Evolutionary conservation across 2,888 invertebrate species (phyloP).

Genomic region (Pristionchus exspectatus): DNA sequence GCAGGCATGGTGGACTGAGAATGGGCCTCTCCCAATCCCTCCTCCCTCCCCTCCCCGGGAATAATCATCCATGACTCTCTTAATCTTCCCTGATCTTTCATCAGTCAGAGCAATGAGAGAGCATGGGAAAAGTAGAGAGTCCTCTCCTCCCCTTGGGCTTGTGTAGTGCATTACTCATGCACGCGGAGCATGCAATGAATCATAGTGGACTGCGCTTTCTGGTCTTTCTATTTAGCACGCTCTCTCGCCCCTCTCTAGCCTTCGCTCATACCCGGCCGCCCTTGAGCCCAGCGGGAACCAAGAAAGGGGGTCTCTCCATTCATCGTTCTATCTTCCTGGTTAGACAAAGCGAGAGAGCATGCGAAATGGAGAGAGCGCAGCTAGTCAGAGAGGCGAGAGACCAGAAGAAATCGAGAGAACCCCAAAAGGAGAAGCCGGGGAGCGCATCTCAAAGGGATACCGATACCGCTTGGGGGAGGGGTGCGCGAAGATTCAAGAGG

Average conservation of each 20-base stretch:
- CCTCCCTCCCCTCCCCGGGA: too few species aligned
- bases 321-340: neutral
- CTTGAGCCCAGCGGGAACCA: neutral
- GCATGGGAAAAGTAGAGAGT: neutral
- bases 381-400: neutral
- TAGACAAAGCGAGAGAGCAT: neutral
- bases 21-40: too few species aligned
- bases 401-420: neutral
- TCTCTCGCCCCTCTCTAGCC: neutral
- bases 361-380: neutral
- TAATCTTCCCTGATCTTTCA: too few species aligned
- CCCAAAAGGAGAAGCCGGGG: neutral
- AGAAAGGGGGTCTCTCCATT: neutral
- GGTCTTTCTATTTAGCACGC: neutral
- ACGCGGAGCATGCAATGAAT: neutral
- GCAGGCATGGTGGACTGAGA: too few species aligned
- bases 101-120: too few species aligned
- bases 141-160: neutral
- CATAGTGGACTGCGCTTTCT: neutral
- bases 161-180: constrained; percentile 8
- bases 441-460: neutral
- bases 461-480: neutral
- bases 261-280: neutral
- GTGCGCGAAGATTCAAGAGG: neutral
- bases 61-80: too few species aligned